Conservation (phyloP, 1,140 invertebrate species). For the Bicyclus anynana region DNA sequence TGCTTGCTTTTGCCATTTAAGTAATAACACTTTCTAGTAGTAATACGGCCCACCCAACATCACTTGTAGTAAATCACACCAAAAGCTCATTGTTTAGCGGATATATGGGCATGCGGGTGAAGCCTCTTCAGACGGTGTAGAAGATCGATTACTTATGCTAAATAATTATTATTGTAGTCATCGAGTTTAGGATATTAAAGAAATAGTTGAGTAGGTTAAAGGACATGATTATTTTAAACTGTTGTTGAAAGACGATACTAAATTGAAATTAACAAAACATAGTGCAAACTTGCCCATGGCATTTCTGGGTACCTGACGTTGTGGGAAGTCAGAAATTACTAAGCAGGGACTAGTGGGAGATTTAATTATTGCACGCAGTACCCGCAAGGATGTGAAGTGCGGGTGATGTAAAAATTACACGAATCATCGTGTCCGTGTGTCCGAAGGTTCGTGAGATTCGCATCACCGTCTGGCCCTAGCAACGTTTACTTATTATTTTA, state of each 20-base stretch:
- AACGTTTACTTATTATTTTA: slow-evolving; percentile 2
- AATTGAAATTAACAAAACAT: too few relatives aligned
- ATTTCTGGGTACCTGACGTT: too few relatives aligned
- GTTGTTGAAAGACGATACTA: too few relatives aligned
- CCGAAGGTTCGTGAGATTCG: slow-evolving; percentile 14
- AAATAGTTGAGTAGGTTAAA: too few relatives aligned
- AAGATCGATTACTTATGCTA: slow-evolving; percentile 1
- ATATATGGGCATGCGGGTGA: slow-evolving; percentile 7
- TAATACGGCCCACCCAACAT: background rate
- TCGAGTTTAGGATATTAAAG: too few relatives aligned
- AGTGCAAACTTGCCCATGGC: too few relatives aligned
- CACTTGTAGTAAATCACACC: background rate
- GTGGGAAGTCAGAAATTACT: background rate
- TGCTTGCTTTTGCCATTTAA: too few relatives aligned
- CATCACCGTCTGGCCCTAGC: background rate
- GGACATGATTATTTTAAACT: too few relatives aligned
- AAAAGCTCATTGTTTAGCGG: slow-evolving; percentile 2
- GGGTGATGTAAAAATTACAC: slow-evolving; percentile 14
- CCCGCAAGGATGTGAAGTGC: background rate
- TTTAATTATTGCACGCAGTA: slow-evolving; percentile 1
- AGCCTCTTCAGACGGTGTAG: background rate
- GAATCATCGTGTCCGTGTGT: slow-evolving; percentile 22
- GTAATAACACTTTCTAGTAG: background rate
- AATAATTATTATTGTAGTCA: too few relatives aligned
- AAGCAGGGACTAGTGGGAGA: background rate